Conservation (phyloP, 2,888 invertebrate species). For the Ligdia adustata region DNA sequence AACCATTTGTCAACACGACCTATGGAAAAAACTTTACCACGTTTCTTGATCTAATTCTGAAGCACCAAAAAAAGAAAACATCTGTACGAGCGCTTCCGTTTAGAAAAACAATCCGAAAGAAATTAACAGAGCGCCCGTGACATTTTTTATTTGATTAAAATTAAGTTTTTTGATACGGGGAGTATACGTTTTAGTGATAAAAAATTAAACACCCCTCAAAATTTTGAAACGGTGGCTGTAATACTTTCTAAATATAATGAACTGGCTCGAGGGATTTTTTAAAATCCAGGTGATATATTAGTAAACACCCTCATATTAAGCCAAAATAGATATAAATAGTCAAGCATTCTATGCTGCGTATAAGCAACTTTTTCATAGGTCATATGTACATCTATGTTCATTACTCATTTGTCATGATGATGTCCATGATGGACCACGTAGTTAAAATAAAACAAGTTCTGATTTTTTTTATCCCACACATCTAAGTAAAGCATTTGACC, state of each 20-base stretch:
- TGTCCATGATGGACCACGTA: no score
- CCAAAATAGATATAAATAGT: slow-evolving; percentile 39
- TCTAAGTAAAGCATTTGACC: no score
- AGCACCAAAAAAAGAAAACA: slow-evolving; percentile 48
- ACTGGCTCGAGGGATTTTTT: slow-evolving; percentile 55
- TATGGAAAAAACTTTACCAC: slow-evolving; percentile 45
- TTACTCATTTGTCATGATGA: no score
- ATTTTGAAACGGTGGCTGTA: no score
- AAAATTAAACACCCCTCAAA: slow-evolving; percentile 25
- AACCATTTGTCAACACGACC: slow-evolving; percentile 57
- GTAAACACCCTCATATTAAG: slow-evolving; percentile 45
- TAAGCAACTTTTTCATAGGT: no score
- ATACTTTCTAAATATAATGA: slow-evolving; percentile 34
- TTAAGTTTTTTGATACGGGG: slow-evolving; percentile 30
- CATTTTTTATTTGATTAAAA: slow-evolving; percentile 46
- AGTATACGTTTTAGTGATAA: slow-evolving; percentile 23
- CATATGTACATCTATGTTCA: no score
- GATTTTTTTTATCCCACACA: no score
- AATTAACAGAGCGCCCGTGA: slow-evolving; percentile 45
- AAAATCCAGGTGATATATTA: slow-evolving; percentile 69
- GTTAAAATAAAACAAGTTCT: no score
- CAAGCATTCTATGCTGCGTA: no score
- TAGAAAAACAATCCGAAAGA: slow-evolving; percentile 52
- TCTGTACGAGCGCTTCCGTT: slow-evolving; percentile 60
- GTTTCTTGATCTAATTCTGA: slow-evolving; percentile 53